Base-by-base conservation (phyloP, 2,888 invertebrate genomes). In the Mimachlamys varia region DNA sequence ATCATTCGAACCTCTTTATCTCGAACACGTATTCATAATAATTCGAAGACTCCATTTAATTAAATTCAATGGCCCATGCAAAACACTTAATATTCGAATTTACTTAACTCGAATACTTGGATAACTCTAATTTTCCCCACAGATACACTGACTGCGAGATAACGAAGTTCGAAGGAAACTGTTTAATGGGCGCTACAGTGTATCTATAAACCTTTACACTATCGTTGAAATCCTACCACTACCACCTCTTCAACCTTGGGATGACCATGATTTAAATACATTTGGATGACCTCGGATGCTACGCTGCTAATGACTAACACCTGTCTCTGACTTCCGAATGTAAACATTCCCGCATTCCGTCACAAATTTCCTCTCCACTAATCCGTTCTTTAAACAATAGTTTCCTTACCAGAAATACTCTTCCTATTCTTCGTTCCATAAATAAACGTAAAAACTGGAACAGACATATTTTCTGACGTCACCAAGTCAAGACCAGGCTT, bases 311-410 rank as follows among this genome's bases (percentile, higher is more conserved):
- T 76, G 76, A 76, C 76, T 76, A 76, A 76, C 76, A 76, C 76
- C 76, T 76, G 76, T 76, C 33, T 76, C 76, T 76, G 27, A 76
- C 76, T 76, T 27, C 76, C 76, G 76, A 76, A 33, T 76, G 76
- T 76, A 76, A 76, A 76, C 76, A 76, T 76, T 76, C 76, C 76
- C 76, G 76, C 76, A 76, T 76, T 33, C 76, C 76, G 76, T 76
- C 76, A 76, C 76, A 19, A 27, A 33, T 76, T 76, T 76, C 76
- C 76, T 33, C 27, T 76, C 76, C 12, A 27, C 33, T 33, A 76
- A 33, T 33, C 76, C 33, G 33, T 76, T 33, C 76, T 33, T 22
- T 76, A 76, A 76, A 76, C 76, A 76, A 76, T 76, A 76, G 76
- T 33, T 76, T 76, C 33, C 27, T 76, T 76, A 76, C 76, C 76